Conservation (phyloP, 2,113 vertebrate species). For the Aphyosemion australe region DNA sequence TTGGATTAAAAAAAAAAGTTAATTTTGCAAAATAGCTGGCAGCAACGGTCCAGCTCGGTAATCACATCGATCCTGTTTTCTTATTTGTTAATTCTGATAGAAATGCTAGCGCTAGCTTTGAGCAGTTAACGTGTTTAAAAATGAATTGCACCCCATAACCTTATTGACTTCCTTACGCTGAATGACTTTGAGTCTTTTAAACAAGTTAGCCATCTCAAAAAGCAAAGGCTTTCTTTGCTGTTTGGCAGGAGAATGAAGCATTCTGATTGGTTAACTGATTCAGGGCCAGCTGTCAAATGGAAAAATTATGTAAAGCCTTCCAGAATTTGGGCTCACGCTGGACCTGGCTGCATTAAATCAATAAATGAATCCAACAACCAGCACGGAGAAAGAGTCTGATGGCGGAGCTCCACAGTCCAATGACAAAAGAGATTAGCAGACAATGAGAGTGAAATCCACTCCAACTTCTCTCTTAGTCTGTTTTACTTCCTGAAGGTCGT, state of each 20-base stretch:
- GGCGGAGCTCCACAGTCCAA: constrained; percentile 1
- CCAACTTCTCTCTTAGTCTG: background rate
- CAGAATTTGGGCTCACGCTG: background rate
- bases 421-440: background rate
- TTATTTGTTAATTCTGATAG: constrained; percentile 11
- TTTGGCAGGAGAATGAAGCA: constrained; percentile 6
- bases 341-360: constrained; percentile 4
- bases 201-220: too few relatives aligned
- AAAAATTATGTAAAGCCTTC: background rate
- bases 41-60: constrained; percentile 1
- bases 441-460: background rate
- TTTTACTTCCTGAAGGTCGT: background rate
- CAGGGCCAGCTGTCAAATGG: constrained; percentile 20
- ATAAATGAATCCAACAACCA: constrained; percentile 9
- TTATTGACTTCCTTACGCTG: constrained; percentile 7
- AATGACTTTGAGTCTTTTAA: background rate
- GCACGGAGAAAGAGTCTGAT: constrained; percentile 13
- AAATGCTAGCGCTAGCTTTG: background rate
- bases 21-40: constrained; percentile 8
- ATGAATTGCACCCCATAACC: background rate
- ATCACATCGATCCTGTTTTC: background rate
- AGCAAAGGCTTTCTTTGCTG: too few relatives aligned
- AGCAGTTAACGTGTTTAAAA: background rate
- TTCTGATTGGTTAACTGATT: constrained; percentile 22
- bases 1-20: background rate